These are phyloP conservation scores for Carposina sasakii DNA, from an alignment of 1,140 invertebrate genomes.

Conservation along the genomic window DNA sequence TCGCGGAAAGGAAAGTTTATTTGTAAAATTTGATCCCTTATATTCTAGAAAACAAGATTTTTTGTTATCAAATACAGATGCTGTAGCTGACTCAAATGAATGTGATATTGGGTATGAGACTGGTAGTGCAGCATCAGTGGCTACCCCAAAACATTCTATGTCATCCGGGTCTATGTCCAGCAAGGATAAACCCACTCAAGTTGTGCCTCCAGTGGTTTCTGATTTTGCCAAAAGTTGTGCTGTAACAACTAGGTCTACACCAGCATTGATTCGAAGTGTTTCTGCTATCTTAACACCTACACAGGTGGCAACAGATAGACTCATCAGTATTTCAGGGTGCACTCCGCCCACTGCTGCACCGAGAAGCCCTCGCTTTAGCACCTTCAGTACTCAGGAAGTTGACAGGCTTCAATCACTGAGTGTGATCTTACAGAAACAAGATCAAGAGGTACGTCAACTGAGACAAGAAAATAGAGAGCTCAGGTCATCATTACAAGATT, in stretches of 20 bases:
- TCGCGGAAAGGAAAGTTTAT: slow-evolving; percentile 73
- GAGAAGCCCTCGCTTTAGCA: slow-evolving; percentile 36
- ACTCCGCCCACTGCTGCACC: slow-evolving; percentile 51
- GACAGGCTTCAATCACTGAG: slow-evolving; percentile 48
- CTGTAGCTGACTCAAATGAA: slow-evolving; percentile 35
- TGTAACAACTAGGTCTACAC: slow-evolving; percentile 26
- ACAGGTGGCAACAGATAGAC: slow-evolving; percentile 46
- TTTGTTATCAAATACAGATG: slow-evolving; percentile 21
- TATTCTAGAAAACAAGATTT: slow-evolving; percentile 50
- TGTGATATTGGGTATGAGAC: slow-evolving; percentile 60
- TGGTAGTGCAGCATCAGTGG: slow-evolving; percentile 45
- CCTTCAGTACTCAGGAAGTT: slow-evolving; percentile 37
- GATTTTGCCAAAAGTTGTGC: slow-evolving; percentile 29
- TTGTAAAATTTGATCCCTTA: slow-evolving; percentile 76
- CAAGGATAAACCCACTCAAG: slow-evolving; percentile 56
- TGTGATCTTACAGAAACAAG: slow-evolving; percentile 55
- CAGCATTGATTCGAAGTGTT: slow-evolving; percentile 47
- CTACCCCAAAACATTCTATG: slow-evolving; percentile 35
- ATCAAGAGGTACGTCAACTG: slow-evolving; percentile 51
- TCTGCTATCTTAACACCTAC: slow-evolving; percentile 57
- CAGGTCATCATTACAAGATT: slow-evolving; percentile 43
- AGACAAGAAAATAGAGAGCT: slow-evolving; percentile 55
- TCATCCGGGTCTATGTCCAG: slow-evolving; percentile 36
- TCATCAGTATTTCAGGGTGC: slow-evolving; percentile 48
- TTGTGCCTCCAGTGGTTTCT: slow-evolving; percentile 53